Evolutionary conservation across 2,113 vertebrate genomes (phyloP).

Genomic region (Procavia capensis): DNA sequence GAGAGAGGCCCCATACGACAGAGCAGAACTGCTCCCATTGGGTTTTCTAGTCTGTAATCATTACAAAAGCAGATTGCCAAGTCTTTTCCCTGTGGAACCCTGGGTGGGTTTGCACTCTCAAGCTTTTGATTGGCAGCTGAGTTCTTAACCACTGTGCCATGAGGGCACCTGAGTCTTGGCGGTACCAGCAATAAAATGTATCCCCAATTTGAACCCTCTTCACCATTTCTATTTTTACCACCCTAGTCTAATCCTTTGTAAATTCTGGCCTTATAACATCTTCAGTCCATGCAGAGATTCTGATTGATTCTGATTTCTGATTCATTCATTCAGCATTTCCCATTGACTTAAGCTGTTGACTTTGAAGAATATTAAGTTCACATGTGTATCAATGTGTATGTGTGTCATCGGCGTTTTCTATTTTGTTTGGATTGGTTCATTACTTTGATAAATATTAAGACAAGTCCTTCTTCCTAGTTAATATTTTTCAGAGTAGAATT

Average conservation of each 20-base stretch:
- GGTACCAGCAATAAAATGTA: background rate
- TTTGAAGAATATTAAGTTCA: background rate
- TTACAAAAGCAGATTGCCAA: background rate
- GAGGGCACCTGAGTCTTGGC: background rate
- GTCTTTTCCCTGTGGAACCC: background rate
- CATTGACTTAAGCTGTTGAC: background rate
- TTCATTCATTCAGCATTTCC: conserved; percentile 14
- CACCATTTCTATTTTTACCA: background rate
- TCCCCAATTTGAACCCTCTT: background rate
- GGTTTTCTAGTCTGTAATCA: background rate
- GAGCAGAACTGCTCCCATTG: background rate
- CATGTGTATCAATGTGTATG: background rate
- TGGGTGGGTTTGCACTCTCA: background rate
- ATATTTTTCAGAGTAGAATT: background rate
- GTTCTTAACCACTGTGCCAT: background rate
- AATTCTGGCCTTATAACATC: background rate
- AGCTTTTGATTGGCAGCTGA: background rate
- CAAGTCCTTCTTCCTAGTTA: background rate
- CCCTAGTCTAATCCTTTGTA: background rate
- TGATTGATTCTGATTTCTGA: background rate
- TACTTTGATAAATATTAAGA: background rate
- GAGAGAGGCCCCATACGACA: background rate
- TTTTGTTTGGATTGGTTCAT: background rate
- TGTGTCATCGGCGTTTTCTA: background rate
- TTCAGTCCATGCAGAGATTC: background rate